Evolutionary conservation across 2,797 vertebrate species (phyloP).

Genomic region (Prunella strophiata): DNA sequence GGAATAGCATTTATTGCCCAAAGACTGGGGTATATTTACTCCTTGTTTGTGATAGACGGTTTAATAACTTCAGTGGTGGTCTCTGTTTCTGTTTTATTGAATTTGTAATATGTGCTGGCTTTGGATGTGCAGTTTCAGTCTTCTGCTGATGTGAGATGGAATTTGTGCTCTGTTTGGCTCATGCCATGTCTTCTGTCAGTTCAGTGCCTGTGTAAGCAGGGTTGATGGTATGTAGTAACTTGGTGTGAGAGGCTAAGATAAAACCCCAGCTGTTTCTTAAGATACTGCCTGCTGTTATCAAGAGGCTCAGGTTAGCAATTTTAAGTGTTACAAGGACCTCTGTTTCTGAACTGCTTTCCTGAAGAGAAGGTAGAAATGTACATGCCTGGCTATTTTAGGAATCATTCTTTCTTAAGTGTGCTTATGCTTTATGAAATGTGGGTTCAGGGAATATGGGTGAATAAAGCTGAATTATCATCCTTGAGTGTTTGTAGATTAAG

Average conservation of each 20-base stretch:
- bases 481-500: constrained; percentile 20
- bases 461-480: constrained; percentile 27
- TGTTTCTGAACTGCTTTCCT: constrained; percentile 19
- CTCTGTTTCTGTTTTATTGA: constrained; percentile 12
- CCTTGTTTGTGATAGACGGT: not conserved
- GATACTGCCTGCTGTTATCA: constrained; percentile 8
- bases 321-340: constrained; percentile 15
- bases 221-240: constrained; percentile 44
- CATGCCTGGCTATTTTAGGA: constrained; percentile 33
- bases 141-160: not conserved
- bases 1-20: not conserved
- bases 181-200: constrained; percentile 24
- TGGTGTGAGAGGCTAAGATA: constrained; percentile 47
- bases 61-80: not conserved
- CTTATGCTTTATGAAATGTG: not conserved
- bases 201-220: constrained; percentile 19
- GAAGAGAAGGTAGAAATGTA: not conserved
- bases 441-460: not conserved
- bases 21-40: not conserved
- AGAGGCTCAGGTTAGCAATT: constrained; percentile 53
- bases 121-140: not conserved
- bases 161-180: constrained; percentile 26
- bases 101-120: not conserved
- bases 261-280: constrained; percentile 54
- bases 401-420: not conserved